A percentile compares a stretch with the other conserved stretches of the same genome.
These are phyloP conservation scores for Xestia c-nigrum DNA, from an alignment of 2,888 invertebrate species.

Conservation along the genomic window DNA sequence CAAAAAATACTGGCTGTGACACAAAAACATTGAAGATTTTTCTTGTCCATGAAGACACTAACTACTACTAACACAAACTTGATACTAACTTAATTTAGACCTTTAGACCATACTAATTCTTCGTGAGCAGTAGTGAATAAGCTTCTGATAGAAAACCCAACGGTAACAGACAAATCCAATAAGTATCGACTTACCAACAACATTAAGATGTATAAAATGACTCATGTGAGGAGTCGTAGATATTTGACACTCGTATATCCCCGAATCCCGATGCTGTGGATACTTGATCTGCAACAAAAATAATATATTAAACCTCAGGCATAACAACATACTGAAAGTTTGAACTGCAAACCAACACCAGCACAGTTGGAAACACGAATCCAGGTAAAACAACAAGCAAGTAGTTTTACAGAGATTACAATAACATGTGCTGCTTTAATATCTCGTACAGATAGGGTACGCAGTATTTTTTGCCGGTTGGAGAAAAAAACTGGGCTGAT, in stretches of 20 bases:
- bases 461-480: neutral
- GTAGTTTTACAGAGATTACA: neutral
- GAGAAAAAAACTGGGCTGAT: neutral
- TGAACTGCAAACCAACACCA: neutral
- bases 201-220: conserved; percentile 97
- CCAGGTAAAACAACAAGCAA: neutral
- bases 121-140: neutral
- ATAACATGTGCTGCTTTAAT: neutral
- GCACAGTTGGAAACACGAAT: neutral
- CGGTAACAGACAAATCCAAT: conserved; percentile 31
- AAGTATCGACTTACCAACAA: conserved; percentile 94
- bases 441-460: neutral
- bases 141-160: neutral
- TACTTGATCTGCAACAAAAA: conserved; percentile 94
- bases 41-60: neutral
- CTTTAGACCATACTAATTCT: too few relatives aligned
- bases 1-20: neutral
- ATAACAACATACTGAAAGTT: neutral
- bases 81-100: neutral
- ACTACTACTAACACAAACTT: too few relatives aligned
- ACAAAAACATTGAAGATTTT: neutral
- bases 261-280: conserved; percentile 96
- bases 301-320: conserved; percentile 13
- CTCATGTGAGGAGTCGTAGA: conserved; percentile 98
- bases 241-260: conserved; percentile 98